Base-by-base conservation (phyloP, 2,888 invertebrate species). In the Chaetoderma sp. region DNA sequence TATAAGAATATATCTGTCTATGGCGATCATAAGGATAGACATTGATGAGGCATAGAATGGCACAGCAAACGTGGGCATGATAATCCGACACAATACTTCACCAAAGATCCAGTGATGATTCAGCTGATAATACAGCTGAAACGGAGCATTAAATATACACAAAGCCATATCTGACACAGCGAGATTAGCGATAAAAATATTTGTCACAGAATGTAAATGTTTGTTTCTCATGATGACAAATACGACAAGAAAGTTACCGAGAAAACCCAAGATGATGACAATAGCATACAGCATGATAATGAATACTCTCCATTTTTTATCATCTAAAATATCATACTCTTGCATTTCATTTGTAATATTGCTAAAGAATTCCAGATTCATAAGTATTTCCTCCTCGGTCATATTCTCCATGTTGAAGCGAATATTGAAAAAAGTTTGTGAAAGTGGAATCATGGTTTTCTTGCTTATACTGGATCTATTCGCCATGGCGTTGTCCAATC, bases 381-480 rank as follows among this genome's bases (percentile, higher is more conserved):
- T 42, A 56, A 63, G 89, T 88, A 95, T 94, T 95, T 78, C 77
- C 23, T 77, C 78, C 16, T 63, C 36, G 0, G 77, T 75, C 64
- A 76, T 71, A 65, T 79, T 79, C 10, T 47, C 68, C 27, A 71
- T 52, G 58, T 76, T 68, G n/a, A 72, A 28, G 83, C 96, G 96
- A 63, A 96, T 89, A 62, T n/a, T n/a, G n/a, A n/a, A n/a, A n/a
- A n/a, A n/a, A n/a, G n/a, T n/a, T n/a, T n/a, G n/a, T n/a, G n/a
- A n/a, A n/a, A n/a, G n/a, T n/a, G n/a, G n/a, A n/a, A n/a, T n/a
- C n/a, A n/a, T n/a, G n/a, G n/a, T n/a, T n/a, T n/a, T n/a, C n/a
- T n/a, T n/a, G n/a, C n/a, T n/a, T n/a, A n/a, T n/a, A n/a, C n/a
- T n/a, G n/a, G n/a, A n/a, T n/a, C n/a, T n/a, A n/a, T n/a, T n/a